A percentile compares a stretch with the other conserved stretches of the same genome.
These are phyloP conservation scores for Squalus acanthias DNA, from an alignment of 2,797 vertebrate genomes.

Conservation along the genomic window DNA sequence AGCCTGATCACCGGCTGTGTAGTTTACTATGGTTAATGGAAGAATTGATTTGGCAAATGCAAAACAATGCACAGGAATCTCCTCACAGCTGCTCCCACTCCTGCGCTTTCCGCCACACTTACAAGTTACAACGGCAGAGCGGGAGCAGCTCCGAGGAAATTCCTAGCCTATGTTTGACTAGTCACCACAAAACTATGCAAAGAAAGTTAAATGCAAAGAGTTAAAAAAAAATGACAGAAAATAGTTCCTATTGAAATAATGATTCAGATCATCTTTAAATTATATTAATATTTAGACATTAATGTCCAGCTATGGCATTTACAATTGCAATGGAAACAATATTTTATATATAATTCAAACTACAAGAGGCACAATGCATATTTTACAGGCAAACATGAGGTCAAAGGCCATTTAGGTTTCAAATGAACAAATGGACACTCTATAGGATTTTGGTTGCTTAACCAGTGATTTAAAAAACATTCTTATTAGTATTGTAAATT, in stretches of 20 bases:
- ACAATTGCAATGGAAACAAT: slow-evolving; percentile 1
- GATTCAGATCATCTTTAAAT: background rate
- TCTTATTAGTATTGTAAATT: background rate
- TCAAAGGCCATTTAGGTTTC: slow-evolving; percentile 35
- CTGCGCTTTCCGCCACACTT: background rate
- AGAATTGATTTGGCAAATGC: background rate
- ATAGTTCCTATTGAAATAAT: background rate
- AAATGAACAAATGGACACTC: slow-evolving; percentile 25
- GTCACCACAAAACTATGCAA: background rate
- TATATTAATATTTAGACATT: background rate
- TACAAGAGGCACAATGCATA: slow-evolving; percentile 31
- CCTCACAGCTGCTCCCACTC: background rate
- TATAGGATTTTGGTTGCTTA: background rate
- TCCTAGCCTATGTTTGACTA: background rate
- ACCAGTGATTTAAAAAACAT: background rate
- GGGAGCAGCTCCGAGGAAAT: background rate
- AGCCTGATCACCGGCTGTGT: background rate
- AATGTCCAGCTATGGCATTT: background rate
- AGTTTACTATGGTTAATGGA: background rate
- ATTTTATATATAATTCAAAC: slow-evolving; percentile 18
- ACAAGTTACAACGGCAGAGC: background rate
- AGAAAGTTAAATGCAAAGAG: background rate
- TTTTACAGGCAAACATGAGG: slow-evolving; percentile 22
- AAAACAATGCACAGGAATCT: background rate
- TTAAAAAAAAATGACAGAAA: background rate